A percentile compares a stretch with the other conserved stretches of the same genome.
phyloP scores from a whole-genome alignment of 2,888 invertebrate species.

The Blera fallax region DNA sequence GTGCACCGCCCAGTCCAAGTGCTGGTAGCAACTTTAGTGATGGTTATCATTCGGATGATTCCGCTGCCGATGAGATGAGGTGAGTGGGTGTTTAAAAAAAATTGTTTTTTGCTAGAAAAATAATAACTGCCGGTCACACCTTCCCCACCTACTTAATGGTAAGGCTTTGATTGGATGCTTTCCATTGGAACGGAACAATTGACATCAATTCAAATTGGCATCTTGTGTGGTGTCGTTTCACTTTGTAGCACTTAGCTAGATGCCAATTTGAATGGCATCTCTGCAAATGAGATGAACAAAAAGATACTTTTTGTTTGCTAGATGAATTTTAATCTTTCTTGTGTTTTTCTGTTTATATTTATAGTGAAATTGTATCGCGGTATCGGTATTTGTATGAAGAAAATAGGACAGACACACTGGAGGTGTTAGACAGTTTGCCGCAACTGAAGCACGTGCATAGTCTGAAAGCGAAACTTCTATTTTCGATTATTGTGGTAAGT shows the following conservation, averaged over 20 bases:
- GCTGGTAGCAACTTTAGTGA: conserved; percentile 87
- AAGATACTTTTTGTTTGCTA: background rate
- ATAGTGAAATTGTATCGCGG: conserved; percentile 87
- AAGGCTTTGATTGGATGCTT: background rate
- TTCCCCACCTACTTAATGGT: background rate
- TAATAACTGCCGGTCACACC: conserved; percentile 22
- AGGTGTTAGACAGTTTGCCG: conserved; percentile 91
- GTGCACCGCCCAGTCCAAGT: conserved; percentile 81
- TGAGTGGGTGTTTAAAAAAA: conserved; percentile 70
- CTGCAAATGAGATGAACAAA: background rate
- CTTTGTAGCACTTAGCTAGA: conserved; percentile 8
- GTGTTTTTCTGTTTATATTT: conserved; percentile 75
- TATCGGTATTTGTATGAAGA: conserved; percentile 93
- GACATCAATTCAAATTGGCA: conserved; percentile 54
- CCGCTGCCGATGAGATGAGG: conserved; percentile 80
- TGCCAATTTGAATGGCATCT: conserved; percentile 32
- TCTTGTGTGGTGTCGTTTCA: conserved; percentile 14
- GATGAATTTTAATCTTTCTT: background rate
- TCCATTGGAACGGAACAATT: conserved; percentile 41
- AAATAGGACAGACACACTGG: conserved; percentile 91
- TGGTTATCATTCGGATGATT: conserved; percentile 92
- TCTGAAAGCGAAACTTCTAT: conserved; percentile 96
- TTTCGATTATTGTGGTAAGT: conserved; percentile 97
- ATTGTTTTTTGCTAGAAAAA: background rate
- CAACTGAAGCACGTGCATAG: conserved; percentile 92